Evolutionary conservation across 2,113 vertebrate genomes (phyloP), one percentile per base, ranked within the genome.

Genomic region (Laticauda colubrina): DNA sequence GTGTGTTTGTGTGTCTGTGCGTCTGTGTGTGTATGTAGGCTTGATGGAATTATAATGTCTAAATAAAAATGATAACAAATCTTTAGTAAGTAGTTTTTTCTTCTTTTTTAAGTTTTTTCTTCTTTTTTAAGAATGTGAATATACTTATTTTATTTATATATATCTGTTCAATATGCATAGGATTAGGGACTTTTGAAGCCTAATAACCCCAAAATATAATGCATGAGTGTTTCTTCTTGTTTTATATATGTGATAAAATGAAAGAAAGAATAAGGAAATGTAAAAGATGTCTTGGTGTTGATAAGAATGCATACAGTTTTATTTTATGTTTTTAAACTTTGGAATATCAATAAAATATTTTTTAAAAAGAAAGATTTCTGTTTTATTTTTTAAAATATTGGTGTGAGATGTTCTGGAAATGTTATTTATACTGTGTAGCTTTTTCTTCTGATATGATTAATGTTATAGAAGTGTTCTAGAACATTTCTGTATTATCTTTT

Each of bases 21-120:
- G 8, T 29, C 0, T 64, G 6, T 29, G 10, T 64, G 29, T 69
- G 29, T 69, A 0, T 64, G 0, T 89, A 61, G 92, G 5, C 95
- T 95, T 97, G 96, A 43, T 21, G 94, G 93, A 96, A 24, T 48
- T 94, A 90, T 90, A 96, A 97, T 96, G 96, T 94, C 90, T 96
- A 96, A 97, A 92, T 94, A 93, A 89, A 96, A 97, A 96, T 96
- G 97, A 96, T 96, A 96, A 96, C 95, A 95, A 96, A 97, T 87
- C 93, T 29, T 97, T 95, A 97, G 98, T 98, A 98, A 98, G 97
- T 98, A 98, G 34, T 39, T 39, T 39, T 39, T 39, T 39, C 34
- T 39, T 96, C 90, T 23, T 95, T 96, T 94, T 85, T 92, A 96
- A 93, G 24, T 11, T 26, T 97, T 97, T 96, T 97, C 93, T 85